Evolutionary conservation across 2,888 invertebrate genomes (phyloP).

Genomic region (Mechanitis mazaeus): DNA sequence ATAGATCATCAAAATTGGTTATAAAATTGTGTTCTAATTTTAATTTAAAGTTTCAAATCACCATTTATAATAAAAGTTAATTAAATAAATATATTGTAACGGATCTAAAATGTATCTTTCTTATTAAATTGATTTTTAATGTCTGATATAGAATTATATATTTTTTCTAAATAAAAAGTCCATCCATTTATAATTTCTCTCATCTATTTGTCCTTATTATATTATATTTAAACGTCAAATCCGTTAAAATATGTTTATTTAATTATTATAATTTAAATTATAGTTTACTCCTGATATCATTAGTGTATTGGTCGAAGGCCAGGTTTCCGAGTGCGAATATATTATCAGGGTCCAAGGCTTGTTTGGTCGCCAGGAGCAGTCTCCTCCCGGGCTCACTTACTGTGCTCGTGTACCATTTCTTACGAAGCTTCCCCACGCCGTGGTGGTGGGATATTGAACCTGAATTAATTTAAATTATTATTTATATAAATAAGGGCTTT

Average conservation of each 20-base stretch:
- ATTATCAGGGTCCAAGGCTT: slow-evolving; percentile 93
- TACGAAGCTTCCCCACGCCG: slow-evolving; percentile 95
- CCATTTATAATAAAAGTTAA: too few species aligned
- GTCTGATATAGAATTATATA: too few species aligned
- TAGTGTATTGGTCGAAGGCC: slow-evolving; percentile 45
- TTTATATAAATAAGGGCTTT: too few species aligned
- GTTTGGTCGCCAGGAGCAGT: slow-evolving; percentile 88
- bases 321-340: slow-evolving; percentile 93
- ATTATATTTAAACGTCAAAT: neutral
- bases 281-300: slow-evolving; percentile 55
- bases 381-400: slow-evolving; percentile 89
- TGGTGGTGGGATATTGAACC: slow-evolving; percentile 97
- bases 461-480: slow-evolving; percentile 30
- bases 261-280: slow-evolving; percentile 32
- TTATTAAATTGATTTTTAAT: too few species aligned
- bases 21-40: too few species aligned
- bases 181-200: too few species aligned
- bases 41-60: too few species aligned
- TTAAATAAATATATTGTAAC: too few species aligned
- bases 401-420: slow-evolving; percentile 89
- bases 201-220: too few species aligned
- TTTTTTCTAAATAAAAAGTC: too few species aligned
- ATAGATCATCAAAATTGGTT: too few species aligned
- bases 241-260: neutral
- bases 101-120: too few species aligned